phyloP scores from a whole-genome alignment of 2,797 vertebrate species.

The Brotula barbata region DNA sequence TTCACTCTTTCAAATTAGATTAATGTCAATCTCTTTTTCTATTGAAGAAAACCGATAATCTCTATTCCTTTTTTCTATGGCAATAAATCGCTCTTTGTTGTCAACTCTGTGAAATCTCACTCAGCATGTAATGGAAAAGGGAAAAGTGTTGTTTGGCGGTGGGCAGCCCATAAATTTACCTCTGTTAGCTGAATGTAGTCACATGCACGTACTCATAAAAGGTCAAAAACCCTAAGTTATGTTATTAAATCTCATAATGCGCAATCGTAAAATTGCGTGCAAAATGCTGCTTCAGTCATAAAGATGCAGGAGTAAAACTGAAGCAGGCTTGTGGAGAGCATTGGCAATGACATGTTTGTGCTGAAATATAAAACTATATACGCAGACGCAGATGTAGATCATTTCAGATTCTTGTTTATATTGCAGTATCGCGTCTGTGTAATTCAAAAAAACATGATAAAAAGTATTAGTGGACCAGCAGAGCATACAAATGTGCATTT shows the following conservation, averaged over 20 bases:
- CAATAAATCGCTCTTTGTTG: slow-evolving; percentile 58
- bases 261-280: slow-evolving; percentile 60
- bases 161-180: slow-evolving; percentile 54
- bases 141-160: slow-evolving; percentile 56
- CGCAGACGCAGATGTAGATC: neutral
- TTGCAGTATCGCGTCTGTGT: slow-evolving; percentile 1
- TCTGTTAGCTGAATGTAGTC: slow-evolving; percentile 44
- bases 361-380: neutral
- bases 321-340: slow-evolving; percentile 6
- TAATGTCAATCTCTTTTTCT: slow-evolving; percentile 54
- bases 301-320: slow-evolving; percentile 29
- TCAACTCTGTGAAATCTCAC: slow-evolving; percentile 51
- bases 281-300: slow-evolving; percentile 50
- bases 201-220: slow-evolving; percentile 27
- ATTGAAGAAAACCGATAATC: slow-evolving; percentile 38
- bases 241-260: slow-evolving; percentile 69
- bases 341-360: slow-evolving; percentile 10
- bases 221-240: slow-evolving; percentile 62
- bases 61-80: slow-evolving; percentile 51
- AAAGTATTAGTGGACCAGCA: neutral
- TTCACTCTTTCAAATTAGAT: slow-evolving; percentile 64
- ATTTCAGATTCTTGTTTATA: neutral
- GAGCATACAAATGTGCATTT: neutral
- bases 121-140: slow-evolving; percentile 31
- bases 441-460: slow-evolving; percentile 6